Percentiles rank a stretch among this genome's conserved stretches.
phyloP scores from a whole-genome alignment of 2,113 vertebrate genomes.

The Oplegnathus fasciatus region DNA sequence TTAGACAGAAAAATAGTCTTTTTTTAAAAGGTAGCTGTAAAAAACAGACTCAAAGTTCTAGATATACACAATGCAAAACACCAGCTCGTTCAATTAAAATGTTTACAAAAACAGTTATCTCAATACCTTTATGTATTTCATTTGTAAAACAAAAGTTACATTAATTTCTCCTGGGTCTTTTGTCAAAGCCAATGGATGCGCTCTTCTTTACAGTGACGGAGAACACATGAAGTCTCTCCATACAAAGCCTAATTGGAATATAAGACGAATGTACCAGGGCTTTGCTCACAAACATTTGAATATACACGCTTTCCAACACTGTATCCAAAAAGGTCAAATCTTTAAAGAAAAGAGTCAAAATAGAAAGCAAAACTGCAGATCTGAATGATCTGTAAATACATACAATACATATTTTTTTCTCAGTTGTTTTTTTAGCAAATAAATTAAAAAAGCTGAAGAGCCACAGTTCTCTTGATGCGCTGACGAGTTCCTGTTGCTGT shows the following conservation, averaged over 20 bases:
- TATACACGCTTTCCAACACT: conserved; percentile 39
- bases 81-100: conserved; percentile 52
- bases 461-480: conserved; percentile 64
- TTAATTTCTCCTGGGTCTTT: conserved; percentile 64
- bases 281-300: conserved; percentile 37
- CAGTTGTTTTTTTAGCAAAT: conserved; percentile 75
- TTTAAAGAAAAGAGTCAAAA: conserved; percentile 36
- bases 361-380: conserved; percentile 52
- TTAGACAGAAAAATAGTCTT: conserved; percentile 45
- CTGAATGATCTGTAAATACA: conserved; percentile 54
- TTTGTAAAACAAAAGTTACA: conserved; percentile 42
- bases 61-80: conserved; percentile 72
- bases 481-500: conserved; percentile 58
- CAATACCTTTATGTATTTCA: conserved; percentile 32
- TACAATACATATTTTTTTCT: conserved; percentile 59
- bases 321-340: conserved; percentile 39
- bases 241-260: conserved; percentile 28
- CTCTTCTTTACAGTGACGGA: conserved; percentile 30
- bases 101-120: conserved; percentile 54
- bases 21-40: conserved; percentile 61
- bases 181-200: conserved; percentile 39
- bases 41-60: conserved; percentile 47
- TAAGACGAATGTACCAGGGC: conserved; percentile 16
- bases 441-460: conserved; percentile 80
- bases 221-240: conserved; percentile 20